Base-by-base conservation (phyloP, 2,113 vertebrate genomes). In the Malaclemys terrapin region DNA sequence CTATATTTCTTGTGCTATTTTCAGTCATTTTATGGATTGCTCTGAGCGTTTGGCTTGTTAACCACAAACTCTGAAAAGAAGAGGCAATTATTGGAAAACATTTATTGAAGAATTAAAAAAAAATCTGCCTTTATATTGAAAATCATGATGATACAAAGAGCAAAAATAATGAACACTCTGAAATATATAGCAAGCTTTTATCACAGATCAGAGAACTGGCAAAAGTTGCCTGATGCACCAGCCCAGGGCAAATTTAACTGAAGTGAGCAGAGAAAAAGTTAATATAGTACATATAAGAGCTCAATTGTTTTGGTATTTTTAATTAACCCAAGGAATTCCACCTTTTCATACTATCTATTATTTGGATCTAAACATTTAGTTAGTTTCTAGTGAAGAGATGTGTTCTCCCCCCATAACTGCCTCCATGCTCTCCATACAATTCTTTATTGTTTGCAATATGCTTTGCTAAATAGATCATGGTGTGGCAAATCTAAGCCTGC, bases 11-110 rank as follows among this genome's bases (percentile, higher is more conserved):
- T 83, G 79, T 82, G 1, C 54, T 95, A 87, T 91, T 89, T 86
- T 25, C 24, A 69, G 10, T 82, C 22, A 78, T 42, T 12, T 94
- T 89, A 78, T 2, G 89, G 3, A 17, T 88, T 88, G 38, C 57
- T 91, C 31, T 94, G 42, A 50, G 35, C 13, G 56, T 91, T 92
- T 95, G 10, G 52, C 65, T 94, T 95, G 52, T 82, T 92, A 93
- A 85, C 53, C 69, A 16, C 11, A 12, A 69, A 49, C 5, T 95
- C 72, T 91, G 82, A 84, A 92, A 94, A 91, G n/a, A 42, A 93
- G 80, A 47, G 20, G 24, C 31, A 91, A 75, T 90, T 91, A 93
- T 88, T 53, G 62, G 31, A 92, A 89, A 78, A 62, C 13, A 90
- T 50, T 94, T 94, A 91, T 82, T 57, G 49, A 89, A 89, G 27